phyloP scores from a whole-genome alignment of 2,113 vertebrate species.

The Lepisosteus oculatus region DNA sequence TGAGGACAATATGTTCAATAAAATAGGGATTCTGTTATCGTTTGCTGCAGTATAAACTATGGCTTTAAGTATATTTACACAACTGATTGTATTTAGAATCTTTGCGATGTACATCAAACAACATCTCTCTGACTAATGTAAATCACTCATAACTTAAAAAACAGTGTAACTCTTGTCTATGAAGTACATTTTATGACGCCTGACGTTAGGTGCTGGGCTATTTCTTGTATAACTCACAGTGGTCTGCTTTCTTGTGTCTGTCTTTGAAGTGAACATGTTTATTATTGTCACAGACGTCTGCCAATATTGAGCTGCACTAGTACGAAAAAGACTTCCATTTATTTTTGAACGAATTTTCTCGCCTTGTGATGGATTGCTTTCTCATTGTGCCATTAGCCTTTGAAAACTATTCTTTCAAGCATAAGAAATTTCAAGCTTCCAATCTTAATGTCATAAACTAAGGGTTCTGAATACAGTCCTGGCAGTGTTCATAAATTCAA shows the following conservation, averaged over 20 bases:
- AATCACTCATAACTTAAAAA: conserved; percentile 25
- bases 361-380: conserved; percentile 71
- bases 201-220: conserved; percentile 42
- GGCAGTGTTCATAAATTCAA: neutral
- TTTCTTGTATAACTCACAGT: conserved; percentile 47
- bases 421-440: conserved; percentile 61
- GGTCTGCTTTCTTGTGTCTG: conserved; percentile 55
- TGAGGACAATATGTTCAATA: conserved; percentile 44
- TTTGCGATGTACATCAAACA: conserved; percentile 20
- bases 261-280: conserved; percentile 65
- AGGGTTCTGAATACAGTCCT: conserved; percentile 27
- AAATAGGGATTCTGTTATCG: conserved; percentile 27
- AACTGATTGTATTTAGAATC: conserved; percentile 49
- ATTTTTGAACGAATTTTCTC: conserved; percentile 67
- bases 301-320: conserved; percentile 48
- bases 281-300: conserved; percentile 59
- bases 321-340: conserved; percentile 53
- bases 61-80: conserved; percentile 52
- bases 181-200: conserved; percentile 21
- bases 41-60: conserved; percentile 20
- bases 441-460: conserved; percentile 52
- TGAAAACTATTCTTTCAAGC: conserved; percentile 64
- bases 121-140: conserved; percentile 28
- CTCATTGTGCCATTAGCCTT: conserved; percentile 67
- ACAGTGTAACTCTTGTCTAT: neutral